Evolutionary conservation across 2,888 invertebrate species (phyloP).

Genomic region (Hoplodrina blanda): DNA sequence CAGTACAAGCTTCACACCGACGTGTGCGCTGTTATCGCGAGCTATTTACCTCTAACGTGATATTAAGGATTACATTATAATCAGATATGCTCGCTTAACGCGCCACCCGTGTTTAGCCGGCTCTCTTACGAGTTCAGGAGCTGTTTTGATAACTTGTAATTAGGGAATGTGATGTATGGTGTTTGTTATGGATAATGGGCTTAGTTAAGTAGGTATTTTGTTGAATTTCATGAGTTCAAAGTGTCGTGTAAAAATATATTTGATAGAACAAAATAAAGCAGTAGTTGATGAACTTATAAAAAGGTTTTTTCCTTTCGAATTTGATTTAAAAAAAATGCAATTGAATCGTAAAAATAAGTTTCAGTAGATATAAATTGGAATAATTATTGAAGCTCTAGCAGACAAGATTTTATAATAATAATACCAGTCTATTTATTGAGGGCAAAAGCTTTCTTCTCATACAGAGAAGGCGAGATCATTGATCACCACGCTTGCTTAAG

Average conservation of each 20-base stretch:
- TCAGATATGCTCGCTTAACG: constrained; percentile 72
- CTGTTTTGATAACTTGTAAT: constrained; percentile 62
- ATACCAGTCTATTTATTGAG: too few relatives aligned
- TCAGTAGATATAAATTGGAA: too few relatives aligned
- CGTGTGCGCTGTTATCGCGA: constrained; percentile 70
- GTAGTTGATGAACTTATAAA: not conserved
- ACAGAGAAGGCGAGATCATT: too few relatives aligned
- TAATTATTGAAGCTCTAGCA: too few relatives aligned
- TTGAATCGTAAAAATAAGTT: not conserved
- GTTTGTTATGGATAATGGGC: constrained; percentile 39
- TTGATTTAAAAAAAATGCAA: not conserved
- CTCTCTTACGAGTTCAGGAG: constrained; percentile 57
- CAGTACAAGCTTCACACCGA: constrained; percentile 60
- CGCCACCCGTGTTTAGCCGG: constrained; percentile 59
- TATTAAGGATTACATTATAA: constrained; percentile 80
- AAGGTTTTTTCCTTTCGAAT: not conserved
- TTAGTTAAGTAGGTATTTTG: constrained; percentile 17
- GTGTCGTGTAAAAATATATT: not conserved
- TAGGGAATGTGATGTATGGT: constrained; percentile 53
- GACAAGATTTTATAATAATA: too few relatives aligned
- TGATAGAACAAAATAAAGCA: not conserved
- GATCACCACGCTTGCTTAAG: too few relatives aligned
- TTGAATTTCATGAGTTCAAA: constrained; percentile 9
- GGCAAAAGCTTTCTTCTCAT: too few relatives aligned
- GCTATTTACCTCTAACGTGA: constrained; percentile 73